Evolutionary conservation across 2,113 vertebrate species (phyloP).

Genomic region (Cebus imitator): DNA sequence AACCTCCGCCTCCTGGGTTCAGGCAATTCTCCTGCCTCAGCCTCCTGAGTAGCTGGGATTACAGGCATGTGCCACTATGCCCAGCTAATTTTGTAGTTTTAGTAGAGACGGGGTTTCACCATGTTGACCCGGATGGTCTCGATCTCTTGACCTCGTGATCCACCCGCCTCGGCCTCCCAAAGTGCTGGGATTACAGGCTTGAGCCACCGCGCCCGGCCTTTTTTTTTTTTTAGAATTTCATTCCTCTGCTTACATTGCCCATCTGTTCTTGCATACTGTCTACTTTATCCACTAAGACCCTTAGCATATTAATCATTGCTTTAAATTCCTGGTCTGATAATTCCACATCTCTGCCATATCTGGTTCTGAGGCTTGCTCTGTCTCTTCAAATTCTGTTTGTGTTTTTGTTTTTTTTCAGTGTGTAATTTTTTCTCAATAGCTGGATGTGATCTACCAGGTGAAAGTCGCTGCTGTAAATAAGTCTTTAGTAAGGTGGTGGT

Average conservation of each 20-base stretch:
- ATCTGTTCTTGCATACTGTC: not conserved
- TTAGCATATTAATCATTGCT: not conserved
- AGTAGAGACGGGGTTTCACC: no score
- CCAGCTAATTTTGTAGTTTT: no score
- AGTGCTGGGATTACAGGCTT: no score
- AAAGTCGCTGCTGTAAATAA: not conserved
- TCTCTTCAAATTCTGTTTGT: not conserved
- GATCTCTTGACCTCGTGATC: no score
- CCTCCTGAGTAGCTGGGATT: no score
- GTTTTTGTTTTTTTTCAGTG: not conserved
- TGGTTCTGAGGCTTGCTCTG: not conserved
- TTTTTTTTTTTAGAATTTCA: not conserved
- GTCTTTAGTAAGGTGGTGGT: not conserved
- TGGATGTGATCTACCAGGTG: not conserved
- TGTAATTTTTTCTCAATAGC: not conserved
- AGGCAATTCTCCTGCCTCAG: no score
- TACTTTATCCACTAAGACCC: not conserved
- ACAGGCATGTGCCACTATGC: no score
- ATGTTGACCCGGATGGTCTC: no score
- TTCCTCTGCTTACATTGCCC: not conserved
- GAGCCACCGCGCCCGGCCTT: no score
- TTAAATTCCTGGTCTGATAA: not conserved
- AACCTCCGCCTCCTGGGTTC: no score
- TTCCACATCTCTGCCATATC: not conserved
- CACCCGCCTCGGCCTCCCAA: no score